Evolutionary conservation across 2,797 vertebrate genomes (phyloP).

Genomic region (Notoglanidium macrostoma): DNA sequence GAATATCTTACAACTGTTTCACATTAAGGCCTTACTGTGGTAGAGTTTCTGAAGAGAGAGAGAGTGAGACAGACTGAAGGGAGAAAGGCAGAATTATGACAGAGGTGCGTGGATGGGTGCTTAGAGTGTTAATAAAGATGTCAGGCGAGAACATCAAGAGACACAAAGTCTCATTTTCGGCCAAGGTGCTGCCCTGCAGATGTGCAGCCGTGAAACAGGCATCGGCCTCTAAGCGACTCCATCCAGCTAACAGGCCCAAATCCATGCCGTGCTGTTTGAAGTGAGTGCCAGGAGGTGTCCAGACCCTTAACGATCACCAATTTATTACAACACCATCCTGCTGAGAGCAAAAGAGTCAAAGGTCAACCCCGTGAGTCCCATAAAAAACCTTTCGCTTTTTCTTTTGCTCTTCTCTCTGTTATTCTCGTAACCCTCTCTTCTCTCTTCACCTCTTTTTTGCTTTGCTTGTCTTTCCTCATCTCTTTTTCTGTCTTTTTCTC

Average conservation of each 20-base stretch:
- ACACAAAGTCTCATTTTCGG: slow-evolving; percentile 80
- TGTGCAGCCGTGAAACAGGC: slow-evolving; percentile 69
- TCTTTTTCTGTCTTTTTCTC: slow-evolving; percentile 50
- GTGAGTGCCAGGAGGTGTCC: slow-evolving; percentile 75
- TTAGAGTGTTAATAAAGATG: slow-evolving; percentile 79
- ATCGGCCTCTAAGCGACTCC: slow-evolving; percentile 64
- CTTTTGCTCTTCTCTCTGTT: slow-evolving; percentile 44
- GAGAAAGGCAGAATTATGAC: slow-evolving; percentile 52
- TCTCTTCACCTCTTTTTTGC: slow-evolving; percentile 34
- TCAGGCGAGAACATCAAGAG: slow-evolving; percentile 76
- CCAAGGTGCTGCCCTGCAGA: slow-evolving; percentile 79
- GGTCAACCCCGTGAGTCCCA: slow-evolving; percentile 67
- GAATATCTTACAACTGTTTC: slow-evolving; percentile 71
- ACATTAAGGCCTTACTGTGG: slow-evolving; percentile 65
- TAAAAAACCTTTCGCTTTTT: slow-evolving; percentile 58
- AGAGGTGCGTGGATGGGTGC: slow-evolving; percentile 63
- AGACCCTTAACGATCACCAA: slow-evolving; percentile 74
- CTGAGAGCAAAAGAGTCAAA: slow-evolving; percentile 69
- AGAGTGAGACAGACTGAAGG: slow-evolving; percentile 44
- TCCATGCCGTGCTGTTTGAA: slow-evolving; percentile 72
- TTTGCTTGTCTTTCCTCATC: slow-evolving; percentile 5
- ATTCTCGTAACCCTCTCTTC: slow-evolving; percentile 27
- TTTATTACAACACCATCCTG: slow-evolving; percentile 75
- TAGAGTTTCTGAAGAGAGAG: slow-evolving; percentile 46
- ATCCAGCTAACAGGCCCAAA: slow-evolving; percentile 74